Conservation (phyloP, 1,140 invertebrate species). For the Aphaenogaster rudis region DNA sequence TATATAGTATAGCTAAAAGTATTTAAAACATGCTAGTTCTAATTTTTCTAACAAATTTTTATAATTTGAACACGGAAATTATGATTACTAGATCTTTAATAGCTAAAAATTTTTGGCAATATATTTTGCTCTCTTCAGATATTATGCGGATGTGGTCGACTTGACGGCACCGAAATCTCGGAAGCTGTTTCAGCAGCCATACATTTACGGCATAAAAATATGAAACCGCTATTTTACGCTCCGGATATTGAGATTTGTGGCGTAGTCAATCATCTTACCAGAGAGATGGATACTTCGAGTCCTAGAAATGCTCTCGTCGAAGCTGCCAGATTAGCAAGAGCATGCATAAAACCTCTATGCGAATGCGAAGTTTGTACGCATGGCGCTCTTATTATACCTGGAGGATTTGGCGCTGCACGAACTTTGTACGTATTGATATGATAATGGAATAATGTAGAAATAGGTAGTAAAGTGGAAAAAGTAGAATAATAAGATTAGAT, state of each 20-base stretch:
- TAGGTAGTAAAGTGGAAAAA: background rate
- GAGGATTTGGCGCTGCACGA: constrained; percentile 89
- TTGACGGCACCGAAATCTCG: constrained; percentile 89
- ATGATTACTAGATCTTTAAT: background rate
- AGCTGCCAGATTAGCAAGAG: constrained; percentile 88
- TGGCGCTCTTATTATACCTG: constrained; percentile 89
- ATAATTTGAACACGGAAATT: constrained; percentile 4
- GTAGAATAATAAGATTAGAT: background rate
- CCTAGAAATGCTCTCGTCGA: constrained; percentile 88
- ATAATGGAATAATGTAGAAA: background rate
- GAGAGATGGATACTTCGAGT: constrained; percentile 69
- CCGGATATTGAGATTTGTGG: constrained; percentile 88
- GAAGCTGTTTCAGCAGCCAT: constrained; percentile 88
- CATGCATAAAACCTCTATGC: constrained; percentile 86
- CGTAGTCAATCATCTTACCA: constrained; percentile 88
- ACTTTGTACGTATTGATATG: constrained; percentile 87
- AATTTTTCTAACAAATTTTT: background rate
- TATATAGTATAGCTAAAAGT: background rate
- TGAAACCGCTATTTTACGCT: constrained; percentile 88
- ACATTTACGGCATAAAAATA: constrained; percentile 86
- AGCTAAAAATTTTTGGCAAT: background rate
- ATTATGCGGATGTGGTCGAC: constrained; percentile 89
- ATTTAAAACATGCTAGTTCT: background rate
- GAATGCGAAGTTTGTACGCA: constrained; percentile 84
- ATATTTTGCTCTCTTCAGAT: constrained; percentile 80